Percentiles rank a stretch among this genome's conserved stretches.
Evolutionary conservation across 1,140 invertebrate genomes (phyloP).

Genomic region (Oedothorax gibbosus): DNA sequence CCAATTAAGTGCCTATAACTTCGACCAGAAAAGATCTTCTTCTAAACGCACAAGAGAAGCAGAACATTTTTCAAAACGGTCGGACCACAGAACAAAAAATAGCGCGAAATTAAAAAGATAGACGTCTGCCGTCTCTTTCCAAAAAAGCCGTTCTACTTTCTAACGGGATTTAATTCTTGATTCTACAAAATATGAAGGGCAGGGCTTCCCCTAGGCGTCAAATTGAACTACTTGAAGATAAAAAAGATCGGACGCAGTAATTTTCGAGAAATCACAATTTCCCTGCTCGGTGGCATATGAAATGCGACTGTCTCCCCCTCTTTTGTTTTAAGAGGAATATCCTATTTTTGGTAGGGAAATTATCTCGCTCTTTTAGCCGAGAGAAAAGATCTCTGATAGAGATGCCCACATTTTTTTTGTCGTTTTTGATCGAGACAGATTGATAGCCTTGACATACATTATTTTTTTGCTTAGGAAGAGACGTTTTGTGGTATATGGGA

Average conservation of each 20-base stretch:
- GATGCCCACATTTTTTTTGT: conserved; percentile 34
- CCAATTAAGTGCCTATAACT: conserved; percentile 15
- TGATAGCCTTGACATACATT: conserved; percentile 47
- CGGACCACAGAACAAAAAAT: conserved; percentile 10
- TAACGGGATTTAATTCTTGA: conserved; percentile 23
- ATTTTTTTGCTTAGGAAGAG: conserved; percentile 21
- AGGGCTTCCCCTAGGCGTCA: conserved; percentile 30
- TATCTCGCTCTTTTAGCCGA: conserved; percentile 27
- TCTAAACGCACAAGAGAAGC: conserved; percentile 21
- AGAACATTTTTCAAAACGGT: conserved; percentile 13
- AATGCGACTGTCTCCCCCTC: conserved; percentile 27
- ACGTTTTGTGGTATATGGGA: conserved; percentile 17
- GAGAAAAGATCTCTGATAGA: conserved; percentile 22
- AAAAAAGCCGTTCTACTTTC: conserved; percentile 45
- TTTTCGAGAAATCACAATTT: conserved; percentile 34
- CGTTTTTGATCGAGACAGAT: conserved; percentile 45
- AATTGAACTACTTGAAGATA: conserved; percentile 7
- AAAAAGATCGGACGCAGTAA: conserved; percentile 15
- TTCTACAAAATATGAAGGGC: conserved; percentile 37
- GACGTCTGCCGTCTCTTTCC: conserved; percentile 16
- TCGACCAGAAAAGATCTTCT: conserved; percentile 19
- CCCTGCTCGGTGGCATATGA: conserved; percentile 54
- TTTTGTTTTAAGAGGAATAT: conserved; percentile 36
- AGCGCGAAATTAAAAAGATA: conserved; percentile 30
- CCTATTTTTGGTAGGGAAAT: conserved; percentile 42